Evolutionary conservation across 2,113 vertebrate species (phyloP), one percentile per base, ranked within the genome.

Genomic region (Eulacestoma nigropectus): DNA sequence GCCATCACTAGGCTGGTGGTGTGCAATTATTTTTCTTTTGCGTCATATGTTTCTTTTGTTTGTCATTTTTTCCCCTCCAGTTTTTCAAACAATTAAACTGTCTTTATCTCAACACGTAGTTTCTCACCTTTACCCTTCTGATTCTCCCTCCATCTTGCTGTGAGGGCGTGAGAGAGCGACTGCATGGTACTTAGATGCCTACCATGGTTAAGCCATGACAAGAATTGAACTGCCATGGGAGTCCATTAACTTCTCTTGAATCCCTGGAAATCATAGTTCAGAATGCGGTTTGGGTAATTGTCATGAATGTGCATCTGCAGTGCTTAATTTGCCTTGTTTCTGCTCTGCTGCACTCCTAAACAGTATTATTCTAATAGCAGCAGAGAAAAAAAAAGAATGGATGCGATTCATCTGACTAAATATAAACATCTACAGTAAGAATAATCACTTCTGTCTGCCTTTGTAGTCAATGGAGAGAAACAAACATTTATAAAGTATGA

Each of bases 401-500:
- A 67, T 44, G 5, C 78, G 44, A 87, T 77, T 68, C 2, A 32
- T 62, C 55, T 70, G 47, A 65, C 68, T 93, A 78, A 84, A 81
- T 78, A 81, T 63, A 87, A 94, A 75, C 35, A 64, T 39, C 44
- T 78, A 47, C 30, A 87, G 67, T 63, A 93, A 82, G 82, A 93
- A 60, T 22, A 91, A 82, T 72, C 16, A 47, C 35, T 91, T 80
- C 59, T 87, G 60, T 5, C 22, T 89, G 15, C 52, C 70, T 82
- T 89, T 90, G 56, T 64, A 84, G 44, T 79, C 35, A 78, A n/a
- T 41, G 33, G 27, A 63, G 39, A 79, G 41, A 73, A 91, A 59
- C 8, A 83, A 91, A 82, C 41, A 65, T 84, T 87, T 91, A 60
- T 41, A 64, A 65, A 49, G 37, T 73, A 56, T 91, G 82, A 96